These are phyloP conservation scores for Halictus rubicundus DNA, from an alignment of 1,140 invertebrate species.

Conservation along the genomic window DNA sequence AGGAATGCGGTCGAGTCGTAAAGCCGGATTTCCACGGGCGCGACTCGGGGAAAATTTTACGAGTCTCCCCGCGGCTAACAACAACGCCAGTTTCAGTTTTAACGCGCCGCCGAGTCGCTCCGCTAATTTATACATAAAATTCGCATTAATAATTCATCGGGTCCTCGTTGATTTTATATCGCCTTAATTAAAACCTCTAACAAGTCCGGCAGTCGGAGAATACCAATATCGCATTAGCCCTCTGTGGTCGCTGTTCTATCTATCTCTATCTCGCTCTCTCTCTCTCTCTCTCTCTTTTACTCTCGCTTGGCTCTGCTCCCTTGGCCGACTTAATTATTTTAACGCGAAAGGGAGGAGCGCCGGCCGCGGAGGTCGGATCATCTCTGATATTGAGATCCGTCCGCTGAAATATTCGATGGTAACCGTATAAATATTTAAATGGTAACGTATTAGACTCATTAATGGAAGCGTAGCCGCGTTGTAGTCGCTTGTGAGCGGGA, in stretches of 20 bases:
- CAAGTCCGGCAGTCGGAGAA: conserved; percentile 78
- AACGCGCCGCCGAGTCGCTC: conserved; percentile 65
- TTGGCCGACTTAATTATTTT: conserved; percentile 61
- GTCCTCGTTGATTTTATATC: conserved; percentile 77
- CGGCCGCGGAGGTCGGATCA: conserved; percentile 20
- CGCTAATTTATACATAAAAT: conserved; percentile 80
- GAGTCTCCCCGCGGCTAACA: conserved; percentile 68
- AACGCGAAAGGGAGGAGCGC: conserved; percentile 37
- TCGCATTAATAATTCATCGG: conserved; percentile 80
- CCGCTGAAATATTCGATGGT: conserved; percentile 9
- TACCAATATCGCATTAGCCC: conserved; percentile 73
- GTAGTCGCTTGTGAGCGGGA: neutral
- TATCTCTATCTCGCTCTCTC: neutral
- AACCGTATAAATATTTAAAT: conserved; percentile 16
- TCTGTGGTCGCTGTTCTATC: conserved; percentile 39
- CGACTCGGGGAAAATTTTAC: conserved; percentile 61
- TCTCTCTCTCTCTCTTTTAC: neutral
- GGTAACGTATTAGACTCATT: conserved; percentile 5
- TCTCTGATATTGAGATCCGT: conserved; percentile 31
- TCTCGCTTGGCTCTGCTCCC: conserved; percentile 11
- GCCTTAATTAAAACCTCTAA: conserved; percentile 80
- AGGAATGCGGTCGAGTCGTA: conserved; percentile 47
- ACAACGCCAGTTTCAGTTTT: conserved; percentile 76
- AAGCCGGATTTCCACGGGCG: conserved; percentile 60
- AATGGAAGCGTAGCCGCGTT: neutral